Conservation (phyloP, 2,797 vertebrate genomes). For the Heliangelus exortis region DNA sequence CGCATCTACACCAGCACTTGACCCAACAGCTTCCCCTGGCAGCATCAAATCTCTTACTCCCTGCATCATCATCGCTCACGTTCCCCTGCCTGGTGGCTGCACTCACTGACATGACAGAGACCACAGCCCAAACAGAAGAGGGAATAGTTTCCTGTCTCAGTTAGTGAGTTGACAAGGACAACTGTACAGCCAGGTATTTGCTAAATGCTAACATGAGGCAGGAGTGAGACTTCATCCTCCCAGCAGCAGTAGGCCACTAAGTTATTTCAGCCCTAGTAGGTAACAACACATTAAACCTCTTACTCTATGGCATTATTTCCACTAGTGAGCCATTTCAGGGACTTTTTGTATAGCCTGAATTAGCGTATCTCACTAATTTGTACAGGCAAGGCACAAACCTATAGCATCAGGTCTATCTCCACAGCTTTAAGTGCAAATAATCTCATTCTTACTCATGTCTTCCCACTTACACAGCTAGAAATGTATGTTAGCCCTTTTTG, state of each 20-base stretch:
- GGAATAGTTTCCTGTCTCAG: neutral
- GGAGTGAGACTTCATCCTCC: neutral
- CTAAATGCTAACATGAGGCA: neutral
- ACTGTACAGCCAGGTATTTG: neutral
- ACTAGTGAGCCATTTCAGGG: neutral
- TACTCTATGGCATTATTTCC: neutral
- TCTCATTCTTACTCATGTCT: neutral
- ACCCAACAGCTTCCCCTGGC: neutral
- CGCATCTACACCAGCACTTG: neutral
- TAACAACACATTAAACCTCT: neutral
- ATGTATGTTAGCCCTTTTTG: neutral
- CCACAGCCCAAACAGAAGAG: neutral
- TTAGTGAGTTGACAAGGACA: neutral
- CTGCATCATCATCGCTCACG: neutral
- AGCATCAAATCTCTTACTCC: neutral
- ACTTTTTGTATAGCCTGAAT: neutral
- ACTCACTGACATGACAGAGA: neutral
- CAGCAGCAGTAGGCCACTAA: neutral
- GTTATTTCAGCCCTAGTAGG: neutral
- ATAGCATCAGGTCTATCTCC: neutral
- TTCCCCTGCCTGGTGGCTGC: neutral
- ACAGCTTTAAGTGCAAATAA: neutral
- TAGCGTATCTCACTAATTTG: neutral
- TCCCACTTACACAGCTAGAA: neutral
- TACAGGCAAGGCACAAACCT: neutral